Conservation (phyloP, 2,797 vertebrate genomes). For the Amblyraja radiata region DNA sequence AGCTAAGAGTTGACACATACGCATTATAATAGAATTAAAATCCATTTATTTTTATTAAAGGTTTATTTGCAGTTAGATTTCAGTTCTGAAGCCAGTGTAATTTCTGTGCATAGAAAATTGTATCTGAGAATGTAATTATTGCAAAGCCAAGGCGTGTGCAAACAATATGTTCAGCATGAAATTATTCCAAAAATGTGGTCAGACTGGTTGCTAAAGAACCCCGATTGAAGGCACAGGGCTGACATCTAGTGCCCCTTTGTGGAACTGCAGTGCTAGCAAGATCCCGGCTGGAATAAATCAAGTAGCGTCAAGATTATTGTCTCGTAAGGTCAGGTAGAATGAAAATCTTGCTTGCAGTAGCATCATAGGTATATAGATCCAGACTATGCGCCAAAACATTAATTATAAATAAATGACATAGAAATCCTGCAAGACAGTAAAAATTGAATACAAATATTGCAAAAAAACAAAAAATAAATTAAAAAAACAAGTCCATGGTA, state of each 20-base stretch:
- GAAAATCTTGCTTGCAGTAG: no score
- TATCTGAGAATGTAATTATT: conserved; percentile 31
- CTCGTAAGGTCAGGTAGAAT: no score
- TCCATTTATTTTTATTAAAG: conserved; percentile 25
- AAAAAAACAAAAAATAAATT: no score
- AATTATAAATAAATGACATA: no score
- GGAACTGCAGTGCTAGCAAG: conserved; percentile 23
- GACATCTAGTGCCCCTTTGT: conserved; percentile 41
- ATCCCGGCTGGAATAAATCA: not conserved
- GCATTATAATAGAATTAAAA: conserved; percentile 23
- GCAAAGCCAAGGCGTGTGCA: conserved; percentile 24
- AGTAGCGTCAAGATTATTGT: no score
- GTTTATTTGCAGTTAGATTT: conserved; percentile 27
- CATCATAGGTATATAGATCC: no score
- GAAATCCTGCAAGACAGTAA: no score
- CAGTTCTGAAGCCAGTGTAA: conserved; percentile 26
- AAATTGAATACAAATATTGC: no score
- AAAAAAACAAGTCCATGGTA: no score
- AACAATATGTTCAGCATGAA: conserved; percentile 33
- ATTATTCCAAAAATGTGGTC: conserved; percentile 18
- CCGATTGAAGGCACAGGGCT: conserved; percentile 31
- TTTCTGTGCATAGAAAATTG: conserved; percentile 27
- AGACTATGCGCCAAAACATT: no score
- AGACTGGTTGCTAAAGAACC: not conserved
- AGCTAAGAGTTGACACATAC: not conserved